Percentiles rank a stretch among this genome's conserved stretches.
Evolutionary conservation across 2,888 invertebrate genomes (phyloP).

Genomic region (Drymonia ruficornis): DNA sequence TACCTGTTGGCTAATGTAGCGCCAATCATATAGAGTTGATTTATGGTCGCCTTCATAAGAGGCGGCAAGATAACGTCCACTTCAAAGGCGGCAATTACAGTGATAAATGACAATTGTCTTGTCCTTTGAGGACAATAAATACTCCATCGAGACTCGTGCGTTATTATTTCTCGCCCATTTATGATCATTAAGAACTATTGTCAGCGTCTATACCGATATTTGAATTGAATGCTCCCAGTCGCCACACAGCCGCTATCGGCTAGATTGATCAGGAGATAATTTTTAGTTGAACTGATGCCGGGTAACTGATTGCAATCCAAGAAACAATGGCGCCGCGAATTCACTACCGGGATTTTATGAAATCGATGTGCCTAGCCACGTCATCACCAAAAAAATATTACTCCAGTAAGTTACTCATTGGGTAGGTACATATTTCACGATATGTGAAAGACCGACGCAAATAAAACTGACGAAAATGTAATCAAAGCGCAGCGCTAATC

Average conservation of each 20-base stretch:
- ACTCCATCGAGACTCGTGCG: constrained; percentile 69
- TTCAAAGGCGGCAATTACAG: constrained; percentile 80
- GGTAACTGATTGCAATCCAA: constrained; percentile 39
- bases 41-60: constrained; percentile 61
- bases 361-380: constrained; percentile 14
- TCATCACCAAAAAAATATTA: constrained; percentile 11
- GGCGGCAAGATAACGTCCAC: constrained; percentile 76
- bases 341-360: constrained; percentile 14
- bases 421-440: constrained; percentile 29
- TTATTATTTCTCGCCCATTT: constrained; percentile 77
- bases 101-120: constrained; percentile 83
- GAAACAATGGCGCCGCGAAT: constrained; percentile 27
- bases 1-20: constrained; percentile 36
- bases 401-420: constrained; percentile 12
- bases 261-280: constrained; percentile 72
- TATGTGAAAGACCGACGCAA: constrained; percentile 24
- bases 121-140: constrained; percentile 78
- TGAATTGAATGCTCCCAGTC: constrained; percentile 78
- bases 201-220: constrained; percentile 71
- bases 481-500: constrained; percentile 42
- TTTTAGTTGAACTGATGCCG: constrained; percentile 60
- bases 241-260: constrained; percentile 61
- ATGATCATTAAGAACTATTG: constrained; percentile 80
- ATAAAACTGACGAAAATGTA: constrained; percentile 31
- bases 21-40: constrained; percentile 55